Evolutionary conservation across 1,140 invertebrate species (phyloP), one percentile per base, ranked within the genome.

Genomic region (Drosophila oshimai): DNA sequence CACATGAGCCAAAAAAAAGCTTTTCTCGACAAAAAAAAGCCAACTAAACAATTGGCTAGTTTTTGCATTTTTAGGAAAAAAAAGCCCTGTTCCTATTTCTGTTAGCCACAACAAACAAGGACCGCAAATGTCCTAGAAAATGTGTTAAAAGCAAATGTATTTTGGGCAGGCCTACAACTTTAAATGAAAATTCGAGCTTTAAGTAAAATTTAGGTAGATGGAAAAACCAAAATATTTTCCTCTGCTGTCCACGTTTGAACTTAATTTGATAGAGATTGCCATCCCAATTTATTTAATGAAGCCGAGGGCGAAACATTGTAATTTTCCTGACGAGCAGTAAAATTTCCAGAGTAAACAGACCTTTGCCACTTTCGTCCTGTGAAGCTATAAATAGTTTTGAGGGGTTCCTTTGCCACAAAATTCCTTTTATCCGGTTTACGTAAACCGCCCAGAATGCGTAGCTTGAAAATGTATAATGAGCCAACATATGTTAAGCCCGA

Each of bases 381-480:
- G 15, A 3, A 26, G 42, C 42, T 65, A 64, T 65, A 65, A 64
- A 65, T 65, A 65, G 58, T 65, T 31, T 41, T 39, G 20, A 37
- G 9, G 20, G 22, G 13, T 62, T 41, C 37, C 15, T 64, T 12
- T 28, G 12, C 10, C 20, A 2, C 28, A 13, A 18, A 12, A 28
- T 18, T 17, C 45, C 18, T 9, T 64, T 46, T 36, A 24, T 29
- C 17, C 26, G 37, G 28, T 20, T 45, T 64, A 24, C 28, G 15
- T 15, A 13, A 26, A 28, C 9, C 18, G n/a, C 31, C 51, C 24
- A 44, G 29, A 6, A 17, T 26, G n/a, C 17, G 18, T 7, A 10
- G 26, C 46, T 26, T 3, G 10, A 39, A 68, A 57, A 83, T 24
- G 79, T 62, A 74, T 84, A 83, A 84, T 65, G 74, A 62, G 57